phyloP scores from a whole-genome alignment of 2,113 vertebrate species.

The Dromas ardeola region DNA sequence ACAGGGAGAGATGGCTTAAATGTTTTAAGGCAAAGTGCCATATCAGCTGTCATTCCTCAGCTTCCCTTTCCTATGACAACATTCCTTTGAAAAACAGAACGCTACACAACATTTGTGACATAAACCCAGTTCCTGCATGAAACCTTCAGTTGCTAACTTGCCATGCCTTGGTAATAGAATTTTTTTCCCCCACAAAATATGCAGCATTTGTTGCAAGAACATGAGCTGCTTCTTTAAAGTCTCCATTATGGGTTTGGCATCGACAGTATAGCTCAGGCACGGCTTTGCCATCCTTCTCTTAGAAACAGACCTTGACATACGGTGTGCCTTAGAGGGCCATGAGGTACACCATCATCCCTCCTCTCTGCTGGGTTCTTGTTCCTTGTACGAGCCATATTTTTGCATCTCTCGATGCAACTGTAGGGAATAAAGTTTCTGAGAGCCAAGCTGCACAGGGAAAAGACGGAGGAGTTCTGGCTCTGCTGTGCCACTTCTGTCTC shows the following conservation, averaged over 20 bases:
- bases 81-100: background rate
- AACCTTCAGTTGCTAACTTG: background rate
- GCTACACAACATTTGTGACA: background rate
- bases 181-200: background rate
- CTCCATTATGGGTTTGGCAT: background rate
- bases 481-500: background rate
- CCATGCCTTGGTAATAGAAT: background rate
- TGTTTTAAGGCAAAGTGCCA: background rate
- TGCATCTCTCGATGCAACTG: background rate
- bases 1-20: background rate
- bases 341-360: background rate
- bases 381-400: background rate
- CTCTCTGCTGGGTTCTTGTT: background rate
- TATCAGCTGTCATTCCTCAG: background rate
- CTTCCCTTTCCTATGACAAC: background rate
- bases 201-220: background rate
- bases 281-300: background rate
- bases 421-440: background rate
- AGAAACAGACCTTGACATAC: background rate
- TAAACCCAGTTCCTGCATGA: background rate
- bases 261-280: background rate
- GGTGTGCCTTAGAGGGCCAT: background rate
- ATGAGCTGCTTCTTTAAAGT: background rate
- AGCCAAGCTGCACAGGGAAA: background rate
- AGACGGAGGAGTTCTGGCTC: background rate